Percentiles rank a stretch among this genome's conserved stretches.
Conservation (phyloP, 2,797 vertebrate species). For the Microchirus variegatus region DNA sequence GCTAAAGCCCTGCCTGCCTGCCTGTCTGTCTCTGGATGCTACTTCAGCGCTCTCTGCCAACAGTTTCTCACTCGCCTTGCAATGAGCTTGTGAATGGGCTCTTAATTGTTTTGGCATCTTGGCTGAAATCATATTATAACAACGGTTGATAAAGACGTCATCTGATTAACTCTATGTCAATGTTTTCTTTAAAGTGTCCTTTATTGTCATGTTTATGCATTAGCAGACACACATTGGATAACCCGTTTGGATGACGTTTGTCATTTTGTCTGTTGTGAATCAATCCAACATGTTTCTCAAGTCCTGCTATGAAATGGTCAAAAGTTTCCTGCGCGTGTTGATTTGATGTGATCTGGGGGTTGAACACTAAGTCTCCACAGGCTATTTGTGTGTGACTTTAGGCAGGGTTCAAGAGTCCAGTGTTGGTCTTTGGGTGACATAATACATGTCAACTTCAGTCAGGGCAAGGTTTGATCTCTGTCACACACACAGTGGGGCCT, state of each 20-base stretch:
- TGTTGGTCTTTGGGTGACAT: constrained; percentile 67
- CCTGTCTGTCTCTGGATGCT: constrained; percentile 41
- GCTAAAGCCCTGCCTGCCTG: constrained; percentile 51
- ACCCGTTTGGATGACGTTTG: no score
- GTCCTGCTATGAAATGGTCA: neutral
- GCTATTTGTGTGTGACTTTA: constrained; percentile 62
- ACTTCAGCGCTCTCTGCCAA: constrained; percentile 11
- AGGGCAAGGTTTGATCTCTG: constrained; percentile 66
- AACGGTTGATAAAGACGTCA: neutral
- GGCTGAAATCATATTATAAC: neutral
- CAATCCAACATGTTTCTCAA: neutral
- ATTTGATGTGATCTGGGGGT: constrained; percentile 25
- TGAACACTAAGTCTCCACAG: constrained; percentile 36
- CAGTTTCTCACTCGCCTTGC: constrained; percentile 17
- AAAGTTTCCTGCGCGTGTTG: neutral
- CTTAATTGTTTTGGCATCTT: constrained; percentile 11
- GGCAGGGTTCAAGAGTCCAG: constrained; percentile 64
- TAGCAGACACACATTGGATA: neutral
- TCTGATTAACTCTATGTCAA: neutral
- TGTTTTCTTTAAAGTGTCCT: neutral
- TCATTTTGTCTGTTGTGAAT: neutral
- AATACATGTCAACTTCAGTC: constrained; percentile 68
- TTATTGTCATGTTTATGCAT: no score
- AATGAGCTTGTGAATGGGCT: constrained; percentile 3
- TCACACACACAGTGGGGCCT: constrained; percentile 3